Base-by-base conservation (phyloP, 1,140 invertebrate species). In the Trichoplusia ni region DNA sequence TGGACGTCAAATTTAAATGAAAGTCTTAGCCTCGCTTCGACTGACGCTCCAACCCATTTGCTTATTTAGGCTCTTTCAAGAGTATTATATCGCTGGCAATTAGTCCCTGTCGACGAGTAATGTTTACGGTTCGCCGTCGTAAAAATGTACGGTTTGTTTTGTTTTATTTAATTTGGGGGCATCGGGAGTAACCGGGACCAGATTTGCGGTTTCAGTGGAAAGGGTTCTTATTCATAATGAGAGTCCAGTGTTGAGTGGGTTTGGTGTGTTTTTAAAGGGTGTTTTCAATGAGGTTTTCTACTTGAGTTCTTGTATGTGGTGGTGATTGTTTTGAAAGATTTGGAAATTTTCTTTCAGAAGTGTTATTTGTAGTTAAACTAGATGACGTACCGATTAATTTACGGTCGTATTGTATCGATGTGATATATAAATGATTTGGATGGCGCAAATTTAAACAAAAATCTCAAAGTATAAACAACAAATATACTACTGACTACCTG, bases 71-170 rank as follows among this genome's bases (percentile, higher is more conserved):
- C 47, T 42, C 47, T 29, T 59, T 35, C 47, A 7, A 1, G 18
- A 49, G 38, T 56, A 53, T 67, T 67, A 67, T 67, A 67, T 62
- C 18, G 59, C 38, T 49, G 14, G 51, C 49, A 67, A 67, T 67
- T 67, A 67, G 58, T 67, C 59, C 29, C 49, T 56, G 65, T 62
- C 58, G 33, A 53, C 51, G 42, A 27, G n/a, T 40, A 23, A 40
- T 40, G 51, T 54, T 54, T 29, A 37, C 56, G 2, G 40, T 25
- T 16, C 18, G 7, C 29, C 18, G 14, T 18, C 29, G 42, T 60
- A 37, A 60, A 58, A 60, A 47, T n/a, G 19, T 46, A 35, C 18
- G 11, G 29, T 60, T 60, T 42, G 54, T 27, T 47, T 44, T 7
- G 21, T 29, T 46, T 47, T 13, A 46, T 60, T 46, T 47, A 60